Base-by-base conservation (phyloP, 2,888 invertebrate species). In the Brachyptera risi region DNA sequence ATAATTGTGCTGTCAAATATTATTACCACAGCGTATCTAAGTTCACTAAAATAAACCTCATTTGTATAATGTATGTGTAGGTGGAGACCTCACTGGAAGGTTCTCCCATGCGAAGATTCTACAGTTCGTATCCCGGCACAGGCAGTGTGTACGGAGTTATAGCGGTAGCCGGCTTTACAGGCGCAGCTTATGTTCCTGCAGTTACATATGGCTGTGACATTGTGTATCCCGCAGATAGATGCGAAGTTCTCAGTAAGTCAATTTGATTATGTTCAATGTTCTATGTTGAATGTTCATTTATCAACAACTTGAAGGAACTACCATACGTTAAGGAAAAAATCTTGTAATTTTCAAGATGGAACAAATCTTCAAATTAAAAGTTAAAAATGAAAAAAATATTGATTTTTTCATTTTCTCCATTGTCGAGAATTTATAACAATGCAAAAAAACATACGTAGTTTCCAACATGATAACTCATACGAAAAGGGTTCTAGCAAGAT, bases 341-440 rank as follows among this genome's bases (percentile, higher is more conserved):
- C 80, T 86, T 66, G 68, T 84, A 0, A 81, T 83, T 63, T 81
- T 83, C 71, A 75, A 80, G 58, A 88, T 88, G 3, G 86, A 87
- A 70, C 75, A 77, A 49, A 84, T 79, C 72, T 84, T 85, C 70
- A 82, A 80, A 71, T 75, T 77, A 65, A 83, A 84, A 69, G 79
- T 84, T n/a, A n/a, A n/a, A n/a, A n/a, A n/a, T n/a, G n/a, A n/a
- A n/a, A n/a, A n/a, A n/a, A n/a, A n/a, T n/a, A n/a, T n/a, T n/a
- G n/a, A n/a, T n/a, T n/a, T n/a, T n/a, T n/a, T n/a, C n/a, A n/a
- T n/a, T n/a, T n/a, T n/a, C n/a, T n/a, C n/a, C n/a, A n/a, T n/a
- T n/a, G n/a, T n/a, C n/a, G n/a, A n/a, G n/a, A n/a, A n/a, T n/a
- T n/a, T n/a, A n/a, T n/a, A n/a, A n/a, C n/a, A n/a, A n/a, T n/a